These are phyloP conservation scores for Clamator glandarius DNA, from an alignment of 2,797 vertebrate species.

Conservation along the genomic window DNA sequence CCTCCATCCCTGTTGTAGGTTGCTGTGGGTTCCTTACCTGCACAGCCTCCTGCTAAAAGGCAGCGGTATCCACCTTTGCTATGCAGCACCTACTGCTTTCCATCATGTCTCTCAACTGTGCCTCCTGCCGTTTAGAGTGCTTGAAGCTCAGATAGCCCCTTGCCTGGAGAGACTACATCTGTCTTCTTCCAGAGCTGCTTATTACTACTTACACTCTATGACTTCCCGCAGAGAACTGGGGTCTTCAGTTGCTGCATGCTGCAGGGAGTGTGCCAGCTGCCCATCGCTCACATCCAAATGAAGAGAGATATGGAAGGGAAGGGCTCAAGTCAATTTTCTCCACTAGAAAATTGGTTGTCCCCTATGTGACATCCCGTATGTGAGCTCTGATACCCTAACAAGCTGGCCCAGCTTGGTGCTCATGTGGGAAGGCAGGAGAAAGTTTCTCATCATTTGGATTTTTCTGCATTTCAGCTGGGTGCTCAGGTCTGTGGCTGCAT, in stretches of 20 bases:
- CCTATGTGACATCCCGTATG: accelerated
- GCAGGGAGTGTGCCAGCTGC: not conserved
- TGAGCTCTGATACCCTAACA: not conserved
- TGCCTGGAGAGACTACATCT: not conserved
- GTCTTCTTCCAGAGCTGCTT: not conserved
- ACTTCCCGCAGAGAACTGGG: not conserved
- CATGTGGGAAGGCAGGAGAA: not conserved
- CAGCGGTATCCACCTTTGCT: not conserved
- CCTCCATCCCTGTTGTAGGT: not conserved
- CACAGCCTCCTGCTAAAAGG: not conserved
- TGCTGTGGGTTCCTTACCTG: not conserved
- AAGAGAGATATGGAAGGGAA: not conserved
- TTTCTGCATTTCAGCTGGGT: not conserved
- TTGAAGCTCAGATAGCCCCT: not conserved
- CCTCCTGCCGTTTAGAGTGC: not conserved
- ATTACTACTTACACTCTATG: not conserved
- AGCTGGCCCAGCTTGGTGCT: not conserved
- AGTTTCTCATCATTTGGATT: not conserved
- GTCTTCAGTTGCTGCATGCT: not conserved
- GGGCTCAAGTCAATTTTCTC: not conserved
- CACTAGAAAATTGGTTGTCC: accelerated
- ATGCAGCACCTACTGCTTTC: not conserved
- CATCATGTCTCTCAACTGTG: not conserved
- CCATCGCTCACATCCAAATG: accelerated
- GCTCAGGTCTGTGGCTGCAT: not conserved